Base-by-base conservation (phyloP, 2,888 invertebrate species). In the Nemurella pictetii region DNA sequence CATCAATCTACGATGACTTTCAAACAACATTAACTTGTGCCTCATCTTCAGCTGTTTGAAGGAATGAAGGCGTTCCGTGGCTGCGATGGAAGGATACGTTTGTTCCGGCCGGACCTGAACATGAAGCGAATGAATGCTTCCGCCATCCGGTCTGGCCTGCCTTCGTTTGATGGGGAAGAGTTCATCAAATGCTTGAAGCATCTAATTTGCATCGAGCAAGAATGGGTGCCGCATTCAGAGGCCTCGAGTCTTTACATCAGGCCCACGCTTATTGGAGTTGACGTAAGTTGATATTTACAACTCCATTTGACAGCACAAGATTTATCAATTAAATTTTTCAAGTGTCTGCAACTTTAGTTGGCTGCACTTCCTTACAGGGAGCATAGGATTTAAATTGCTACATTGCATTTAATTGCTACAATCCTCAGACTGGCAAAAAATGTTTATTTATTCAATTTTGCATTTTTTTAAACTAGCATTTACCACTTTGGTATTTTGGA, bases 61-160 rank as follows among this genome's bases (percentile, higher is more conserved):
- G 99, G 99, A 84, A 94, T 99, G 94, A 99, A 99, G 91, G 99
- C 98, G 0, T 99, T 97, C 91, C 93, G 98, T 88, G 98, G 99
- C 9, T 93, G 94, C 15, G 99, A 99, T 91, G 96, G 96, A 85
- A 95, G 94, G 91, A 96, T 99, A 87, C 93, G 99, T 87, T 91
- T 99, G 89, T 99, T 99, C 91, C 94, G 99, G 83, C 99, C 99
- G 0, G 96, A 98, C 84, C 92, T 97, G 89, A 99, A 99, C 90
- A 97, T 99, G 96, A 94, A 94, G 86, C 93, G 99, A 87, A 97
- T 99, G 97, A 95, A 96, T 89, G 89, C 92, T 85, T 96, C 98
- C 0, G 98, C 99, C 0, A 90, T 93, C 87, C 93, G 98, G 88
- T 94, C 96, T 20, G 96, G 97, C 29, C 91, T 99, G 86, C 99